Base-by-base conservation (phyloP, 1,140 invertebrate species). In the Idris sp. region DNA sequence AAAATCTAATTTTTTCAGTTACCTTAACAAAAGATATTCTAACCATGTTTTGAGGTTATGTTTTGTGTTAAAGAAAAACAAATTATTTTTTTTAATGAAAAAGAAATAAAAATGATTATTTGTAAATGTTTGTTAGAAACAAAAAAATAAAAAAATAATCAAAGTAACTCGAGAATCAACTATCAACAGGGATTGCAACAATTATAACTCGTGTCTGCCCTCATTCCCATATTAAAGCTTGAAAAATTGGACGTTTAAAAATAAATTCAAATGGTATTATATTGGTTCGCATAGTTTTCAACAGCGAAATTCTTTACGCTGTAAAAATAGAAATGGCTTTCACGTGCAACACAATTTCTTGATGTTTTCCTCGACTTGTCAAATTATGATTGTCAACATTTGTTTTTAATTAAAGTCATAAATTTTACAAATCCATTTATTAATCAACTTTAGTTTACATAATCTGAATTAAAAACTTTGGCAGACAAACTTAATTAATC, bases 221-320 rank as follows among this genome's bases (percentile, higher is more conserved):
- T 61, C 68, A 77, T 69, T 77, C 58, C 68, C 74, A 65, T 69
- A 73, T 77, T 62, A 61, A 74, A 64, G 62, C 48, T 7, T 62
- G 62, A 77, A 77, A 77, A 77, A 77, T 46, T 74, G 16, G 43
- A 13, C 13, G 65, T 78, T 78, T 78, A 78, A 78, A 78, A 78
- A 78, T 78, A 78, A 75, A 78, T 25, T 69, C 67, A 64, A 73
- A 65, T 69, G 68, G 75, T 75, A 78, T 78, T 78, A 65, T 78
- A 64, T 75, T 30, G 67, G 72, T 74, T 78, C 58, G 62, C 68
- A 58, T 78, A 46, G 72, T 78, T 53, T 59, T 69, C 74, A 33
- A 64, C 74, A 71, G 69, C 69, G 49, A 74, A 77, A 77, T 77
- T 77, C 75, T 59, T 77, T 9, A 56, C 51, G 59, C 26, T 71